phyloP scores from a whole-genome alignment of 2,797 vertebrate species.

The Galago senegalensis region DNA sequence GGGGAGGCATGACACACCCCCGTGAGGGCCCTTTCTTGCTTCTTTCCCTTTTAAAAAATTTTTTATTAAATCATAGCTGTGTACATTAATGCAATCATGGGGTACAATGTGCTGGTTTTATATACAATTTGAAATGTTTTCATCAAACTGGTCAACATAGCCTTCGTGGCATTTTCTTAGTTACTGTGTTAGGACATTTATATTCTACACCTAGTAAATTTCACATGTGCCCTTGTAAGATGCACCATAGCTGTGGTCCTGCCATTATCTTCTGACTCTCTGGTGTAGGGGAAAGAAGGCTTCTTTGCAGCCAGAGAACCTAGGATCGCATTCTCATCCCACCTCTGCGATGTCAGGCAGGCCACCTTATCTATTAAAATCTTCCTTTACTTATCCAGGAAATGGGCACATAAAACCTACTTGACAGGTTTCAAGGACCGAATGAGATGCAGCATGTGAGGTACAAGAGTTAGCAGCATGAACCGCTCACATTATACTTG shows the following conservation, averaged over 20 bases:
- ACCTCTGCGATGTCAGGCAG: not conserved
- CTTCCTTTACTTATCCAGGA: not conserved
- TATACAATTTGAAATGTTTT: too few relatives aligned
- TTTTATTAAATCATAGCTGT: too few relatives aligned
- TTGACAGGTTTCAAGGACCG: not conserved
- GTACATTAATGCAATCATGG: too few relatives aligned
- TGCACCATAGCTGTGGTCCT: too few relatives aligned
- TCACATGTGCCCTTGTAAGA: too few relatives aligned
- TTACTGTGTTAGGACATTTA: too few relatives aligned
- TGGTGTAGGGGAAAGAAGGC: not conserved
- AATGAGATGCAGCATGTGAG: not conserved
- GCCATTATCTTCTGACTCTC: not conserved
- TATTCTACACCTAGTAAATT: too few relatives aligned
- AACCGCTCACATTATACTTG: not conserved
- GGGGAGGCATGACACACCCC: rapidly evolving
- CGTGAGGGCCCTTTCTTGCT: not conserved
- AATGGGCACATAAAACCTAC: not conserved
- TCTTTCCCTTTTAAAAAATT: not conserved
- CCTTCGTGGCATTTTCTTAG: too few relatives aligned
- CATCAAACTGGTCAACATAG: too few relatives aligned
- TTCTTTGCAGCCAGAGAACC: not conserved
- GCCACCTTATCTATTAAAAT: not conserved
- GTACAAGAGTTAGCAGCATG: not conserved
- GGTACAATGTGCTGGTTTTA: too few relatives aligned
- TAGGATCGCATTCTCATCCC: not conserved